Percentiles rank a stretch among this genome's conserved stretches.
Evolutionary conservation across 1,140 invertebrate species (phyloP).

Genomic region (Ladona fulva): DNA sequence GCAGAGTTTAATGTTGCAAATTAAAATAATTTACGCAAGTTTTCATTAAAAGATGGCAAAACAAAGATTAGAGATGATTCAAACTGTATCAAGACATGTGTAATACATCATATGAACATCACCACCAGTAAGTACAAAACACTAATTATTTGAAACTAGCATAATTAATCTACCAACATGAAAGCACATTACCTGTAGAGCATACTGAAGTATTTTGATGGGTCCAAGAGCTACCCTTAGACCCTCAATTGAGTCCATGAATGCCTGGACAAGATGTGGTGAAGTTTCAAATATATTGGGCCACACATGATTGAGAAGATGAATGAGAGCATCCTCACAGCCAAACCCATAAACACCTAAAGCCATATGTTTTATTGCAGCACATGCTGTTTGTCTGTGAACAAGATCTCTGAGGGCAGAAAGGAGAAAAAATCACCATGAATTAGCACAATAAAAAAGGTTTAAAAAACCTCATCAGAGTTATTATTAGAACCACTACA

Average conservation of each 20-base stretch:
- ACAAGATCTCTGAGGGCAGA: constrained; percentile 78
- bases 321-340: constrained; percentile 95
- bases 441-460: constrained; percentile 14
- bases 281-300: constrained; percentile 99
- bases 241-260: constrained; percentile 98
- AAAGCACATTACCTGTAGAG: constrained; percentile 79
- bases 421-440: constrained; percentile 11
- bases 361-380: constrained; percentile 98
- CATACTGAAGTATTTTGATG: constrained; percentile 93
- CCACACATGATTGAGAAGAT: constrained; percentile 98
- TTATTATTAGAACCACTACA: no score
- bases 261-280: constrained; percentile 98
- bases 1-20: no score
- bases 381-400: constrained; percentile 96
- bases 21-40: no score
- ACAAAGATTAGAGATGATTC: no score
- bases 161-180: constrained; percentile 18
- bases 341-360: constrained; percentile 98
- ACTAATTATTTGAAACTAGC: constrained; percentile 17
- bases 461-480: no score
- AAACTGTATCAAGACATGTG: no score
- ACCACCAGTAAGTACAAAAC: background rate
- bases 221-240: constrained; percentile 92
- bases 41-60: no score
- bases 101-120: constrained; percentile 26